A percentile compares a stretch with the other conserved stretches of the same genome.
phyloP scores from a whole-genome alignment of 2,888 invertebrate genomes.

The Netelia melanura region DNA sequence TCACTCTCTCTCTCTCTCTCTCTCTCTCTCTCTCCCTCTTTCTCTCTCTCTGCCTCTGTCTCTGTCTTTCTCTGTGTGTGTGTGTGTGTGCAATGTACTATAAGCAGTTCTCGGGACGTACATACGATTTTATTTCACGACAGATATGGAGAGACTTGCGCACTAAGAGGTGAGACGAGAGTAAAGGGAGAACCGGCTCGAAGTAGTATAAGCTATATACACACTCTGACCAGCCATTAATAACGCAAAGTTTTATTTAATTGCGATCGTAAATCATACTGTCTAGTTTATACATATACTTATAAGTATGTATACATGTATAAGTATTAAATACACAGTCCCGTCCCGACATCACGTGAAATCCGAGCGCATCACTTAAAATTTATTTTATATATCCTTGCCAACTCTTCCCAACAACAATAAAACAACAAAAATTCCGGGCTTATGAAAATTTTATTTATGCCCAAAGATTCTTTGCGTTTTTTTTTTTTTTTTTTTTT shows the following conservation, averaged over 20 bases:
- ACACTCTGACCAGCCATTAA: slow-evolving; percentile 63
- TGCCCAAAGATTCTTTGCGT: no score
- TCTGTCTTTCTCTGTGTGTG: slow-evolving; percentile 7
- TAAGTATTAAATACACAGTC: neutral
- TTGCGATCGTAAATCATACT: slow-evolving; percentile 69
- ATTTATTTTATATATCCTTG: slow-evolving; percentile 36
- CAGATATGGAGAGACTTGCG: slow-evolving; percentile 43
- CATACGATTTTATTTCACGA: slow-evolving; percentile 61
- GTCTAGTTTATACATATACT: slow-evolving; percentile 42
- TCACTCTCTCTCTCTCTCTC: slow-evolving; percentile 6
- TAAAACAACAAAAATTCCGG: neutral
- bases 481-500: no score
- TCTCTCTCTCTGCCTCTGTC: neutral
- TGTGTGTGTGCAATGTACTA: slow-evolving; percentile 45
- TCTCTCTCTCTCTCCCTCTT: slow-evolving; percentile 3
- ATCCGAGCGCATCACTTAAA: slow-evolving; percentile 22
- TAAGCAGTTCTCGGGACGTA: slow-evolving; percentile 63
- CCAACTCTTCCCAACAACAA: neutral
- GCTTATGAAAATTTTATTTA: no score
- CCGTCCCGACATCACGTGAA: neutral
- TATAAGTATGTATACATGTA: neutral
- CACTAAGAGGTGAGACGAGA: slow-evolving; percentile 49
- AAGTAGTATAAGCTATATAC: slow-evolving; percentile 43
- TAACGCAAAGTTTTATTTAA: slow-evolving; percentile 70
- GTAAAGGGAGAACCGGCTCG: slow-evolving; percentile 56